A percentile compares a stretch with the other conserved stretches of the same genome.
phyloP scores from a whole-genome alignment of 2,888 invertebrate genomes.

The Dryococelus australis region DNA sequence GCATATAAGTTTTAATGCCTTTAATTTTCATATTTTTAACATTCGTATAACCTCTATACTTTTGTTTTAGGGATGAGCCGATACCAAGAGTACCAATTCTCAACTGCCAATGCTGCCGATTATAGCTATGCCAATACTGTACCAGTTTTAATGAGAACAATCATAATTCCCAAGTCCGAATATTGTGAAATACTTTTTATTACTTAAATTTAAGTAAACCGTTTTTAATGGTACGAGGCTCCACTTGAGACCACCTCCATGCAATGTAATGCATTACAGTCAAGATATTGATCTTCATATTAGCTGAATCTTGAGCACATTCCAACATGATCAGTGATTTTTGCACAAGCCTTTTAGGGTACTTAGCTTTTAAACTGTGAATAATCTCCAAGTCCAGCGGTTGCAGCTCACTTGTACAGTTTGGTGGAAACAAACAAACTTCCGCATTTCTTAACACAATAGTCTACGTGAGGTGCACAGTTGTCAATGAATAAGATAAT shows the following conservation, averaged over 20 bases:
- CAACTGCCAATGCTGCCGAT: too few species aligned
- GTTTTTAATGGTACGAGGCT: not conserved
- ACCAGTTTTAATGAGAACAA: too few species aligned
- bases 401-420: conserved; percentile 33
- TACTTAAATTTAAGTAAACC: too few species aligned
- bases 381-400: conserved; percentile 25
- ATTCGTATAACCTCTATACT: too few species aligned
- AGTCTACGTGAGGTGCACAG: conserved; percentile 32
- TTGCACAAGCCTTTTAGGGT: not conserved
- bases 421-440: conserved; percentile 31
- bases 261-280: not conserved
- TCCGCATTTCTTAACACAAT: conserved; percentile 25
- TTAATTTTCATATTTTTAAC: too few species aligned
- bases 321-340: not conserved
- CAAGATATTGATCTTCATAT: not conserved
- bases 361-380: not conserved
- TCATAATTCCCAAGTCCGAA: too few species aligned
- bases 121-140: too few species aligned
- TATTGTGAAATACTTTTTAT: too few species aligned
- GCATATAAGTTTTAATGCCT: too few species aligned
- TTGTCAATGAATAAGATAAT: conserved; percentile 36
- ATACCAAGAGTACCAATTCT: too few species aligned
- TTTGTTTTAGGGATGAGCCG: too few species aligned
- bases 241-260: not conserved
- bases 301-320: not conserved